Percentiles rank a stretch among this genome's conserved stretches.
Conservation (phyloP, 1,140 invertebrate genomes). For the Drosophila saltans region DNA sequence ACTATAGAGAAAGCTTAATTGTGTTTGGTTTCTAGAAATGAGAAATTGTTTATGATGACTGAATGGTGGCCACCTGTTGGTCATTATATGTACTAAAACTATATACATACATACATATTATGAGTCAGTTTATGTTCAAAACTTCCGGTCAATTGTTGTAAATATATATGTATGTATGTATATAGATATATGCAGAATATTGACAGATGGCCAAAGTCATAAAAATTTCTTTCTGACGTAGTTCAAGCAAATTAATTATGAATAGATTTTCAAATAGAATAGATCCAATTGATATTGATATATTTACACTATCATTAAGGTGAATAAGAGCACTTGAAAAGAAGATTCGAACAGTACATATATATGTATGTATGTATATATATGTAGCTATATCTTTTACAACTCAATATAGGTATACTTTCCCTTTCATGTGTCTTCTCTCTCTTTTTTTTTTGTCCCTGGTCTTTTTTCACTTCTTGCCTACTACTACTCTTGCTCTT, state of each 20-base stretch:
- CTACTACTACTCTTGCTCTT: not conserved
- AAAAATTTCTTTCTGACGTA: not conserved
- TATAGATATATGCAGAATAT: not conserved
- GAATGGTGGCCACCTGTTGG: not conserved
- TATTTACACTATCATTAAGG: no score
- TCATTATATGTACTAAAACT: not conserved
- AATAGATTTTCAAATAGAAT: not conserved
- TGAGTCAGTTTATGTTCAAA: not conserved
- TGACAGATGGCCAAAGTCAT: conserved; percentile 1
- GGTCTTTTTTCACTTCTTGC: no score
- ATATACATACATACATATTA: conserved; percentile 5
- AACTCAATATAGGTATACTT: no score
- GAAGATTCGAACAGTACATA: no score
- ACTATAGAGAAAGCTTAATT: not conserved
- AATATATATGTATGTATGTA: no score
- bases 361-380: no score
- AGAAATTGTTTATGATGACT: not conserved
- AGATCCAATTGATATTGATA: no score
- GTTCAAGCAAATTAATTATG: not conserved
- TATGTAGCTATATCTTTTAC: no score
- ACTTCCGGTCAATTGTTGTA: conserved; percentile 3
- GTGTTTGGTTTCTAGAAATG: not conserved
- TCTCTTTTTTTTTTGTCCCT: not conserved
- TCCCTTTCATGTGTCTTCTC: no score
- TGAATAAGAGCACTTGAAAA: no score